A percentile compares a stretch with the other conserved stretches of the same genome.
Conservation (phyloP, 2,113 vertebrate genomes). For the Plectropomus leopardus region DNA sequence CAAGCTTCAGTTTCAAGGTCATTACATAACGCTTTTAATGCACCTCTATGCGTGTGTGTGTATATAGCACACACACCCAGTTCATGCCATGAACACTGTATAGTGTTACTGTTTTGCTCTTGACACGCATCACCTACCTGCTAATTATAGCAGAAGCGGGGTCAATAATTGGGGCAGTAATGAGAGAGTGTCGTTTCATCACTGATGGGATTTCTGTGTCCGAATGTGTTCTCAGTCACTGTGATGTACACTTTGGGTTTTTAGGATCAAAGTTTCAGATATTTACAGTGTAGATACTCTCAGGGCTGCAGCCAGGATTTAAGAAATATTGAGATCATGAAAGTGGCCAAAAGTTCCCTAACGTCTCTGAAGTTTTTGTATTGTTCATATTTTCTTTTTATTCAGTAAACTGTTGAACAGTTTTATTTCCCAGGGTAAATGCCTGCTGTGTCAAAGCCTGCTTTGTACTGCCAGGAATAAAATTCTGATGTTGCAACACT, state of each 20-base stretch:
- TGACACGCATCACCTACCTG: slow-evolving; percentile 19
- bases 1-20: background rate
- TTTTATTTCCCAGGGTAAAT: too few relatives aligned
- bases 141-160: slow-evolving; percentile 48
- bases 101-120: slow-evolving; percentile 59
- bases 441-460: too few relatives aligned
- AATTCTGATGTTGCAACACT: too few relatives aligned
- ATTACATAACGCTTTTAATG: slow-evolving; percentile 34
- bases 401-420: background rate
- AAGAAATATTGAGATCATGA: background rate
- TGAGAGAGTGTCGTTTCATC: slow-evolving; percentile 17
- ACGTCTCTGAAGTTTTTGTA: background rate
- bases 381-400: background rate
- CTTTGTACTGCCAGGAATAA: too few relatives aligned
- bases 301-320: background rate
- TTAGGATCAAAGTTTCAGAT: background rate
- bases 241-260: slow-evolving; percentile 6
- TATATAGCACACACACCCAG: slow-evolving; percentile 23
- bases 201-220: background rate
- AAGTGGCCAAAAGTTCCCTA: background rate
- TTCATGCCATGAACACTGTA: slow-evolving; percentile 3
- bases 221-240: background rate
- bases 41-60: background rate
- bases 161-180: slow-evolving; percentile 45
- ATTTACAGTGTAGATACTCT: background rate